Percentiles rank a stretch among this genome's conserved stretches.
phyloP scores from a whole-genome alignment of 2,888 invertebrate species.

The Cecidostiba fungosa region DNA sequence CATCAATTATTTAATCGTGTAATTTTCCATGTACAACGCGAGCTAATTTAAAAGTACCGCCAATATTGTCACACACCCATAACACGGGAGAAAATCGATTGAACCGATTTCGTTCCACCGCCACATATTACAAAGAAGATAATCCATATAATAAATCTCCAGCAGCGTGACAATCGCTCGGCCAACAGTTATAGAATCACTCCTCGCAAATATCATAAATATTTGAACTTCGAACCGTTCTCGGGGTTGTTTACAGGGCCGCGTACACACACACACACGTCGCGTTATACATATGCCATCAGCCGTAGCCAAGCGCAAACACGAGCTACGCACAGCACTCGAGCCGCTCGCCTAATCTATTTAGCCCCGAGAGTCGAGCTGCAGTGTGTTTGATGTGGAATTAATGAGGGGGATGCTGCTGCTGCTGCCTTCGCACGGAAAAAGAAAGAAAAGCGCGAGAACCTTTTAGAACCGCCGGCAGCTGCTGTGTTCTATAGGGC shows the following conservation, averaged over 20 bases:
- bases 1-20: constrained; percentile 1
- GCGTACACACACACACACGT: constrained; percentile 28
- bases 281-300: not conserved
- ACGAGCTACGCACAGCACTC: constrained; percentile 38
- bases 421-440: constrained; percentile 10
- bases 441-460: constrained; percentile 60
- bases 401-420: constrained; percentile 74
- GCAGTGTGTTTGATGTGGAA: constrained; percentile 79
- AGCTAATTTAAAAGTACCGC: not conserved
- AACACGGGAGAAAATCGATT: not conserved
- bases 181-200: constrained; percentile 33
- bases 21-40: not conserved
- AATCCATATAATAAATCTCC: constrained; percentile 30
- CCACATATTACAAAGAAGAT: not conserved
- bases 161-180: constrained; percentile 39
- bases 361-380: constrained; percentile 72
- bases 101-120: not conserved
- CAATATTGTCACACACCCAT: too few relatives aligned
- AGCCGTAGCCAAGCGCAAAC: constrained; percentile 29
- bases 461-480: constrained; percentile 48
- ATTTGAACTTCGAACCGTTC: constrained; percentile 46
- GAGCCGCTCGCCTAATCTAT: constrained; percentile 78
- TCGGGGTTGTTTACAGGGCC: constrained; percentile 55
- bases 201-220: constrained; percentile 55
- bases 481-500: constrained; percentile 6